phyloP scores from a whole-genome alignment of 2,888 invertebrate genomes.

The Polydesmus complanatus region DNA sequence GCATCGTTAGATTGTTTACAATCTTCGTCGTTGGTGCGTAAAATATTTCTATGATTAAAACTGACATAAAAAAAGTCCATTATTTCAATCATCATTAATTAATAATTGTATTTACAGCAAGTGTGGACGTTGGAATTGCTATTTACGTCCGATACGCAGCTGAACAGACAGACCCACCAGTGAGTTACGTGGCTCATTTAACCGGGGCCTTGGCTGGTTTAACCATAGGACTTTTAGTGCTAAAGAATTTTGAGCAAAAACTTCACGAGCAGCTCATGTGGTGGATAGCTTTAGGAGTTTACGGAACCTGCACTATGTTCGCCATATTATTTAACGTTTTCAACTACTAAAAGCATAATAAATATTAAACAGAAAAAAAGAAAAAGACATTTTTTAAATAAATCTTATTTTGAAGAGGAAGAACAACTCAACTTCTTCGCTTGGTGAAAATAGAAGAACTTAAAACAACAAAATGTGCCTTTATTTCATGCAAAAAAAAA shows the following conservation, averaged over 20 bases:
- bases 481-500: too few relatives aligned
- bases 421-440: too few relatives aligned
- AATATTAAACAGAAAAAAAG: too few relatives aligned
- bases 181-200: slow-evolving; percentile 90
- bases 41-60: not conserved
- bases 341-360: slow-evolving; percentile 36
- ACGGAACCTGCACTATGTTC: slow-evolving; percentile 82
- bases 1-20: slow-evolving; percentile 72
- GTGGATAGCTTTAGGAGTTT: slow-evolving; percentile 89
- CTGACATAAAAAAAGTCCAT: not conserved
- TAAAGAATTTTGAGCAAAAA: slow-evolving; percentile 90
- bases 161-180: slow-evolving; percentile 49
- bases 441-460: too few relatives aligned
- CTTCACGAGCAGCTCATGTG: slow-evolving; percentile 82
- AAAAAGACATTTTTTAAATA: not conserved
- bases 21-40: slow-evolving; percentile 76
- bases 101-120: too few relatives aligned
- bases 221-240: slow-evolving; percentile 79
- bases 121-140: slow-evolving; percentile 85
- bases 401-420: not conserved
- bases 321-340: slow-evolving; percentile 84
- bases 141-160: slow-evolving; percentile 78
- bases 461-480: too few relatives aligned
- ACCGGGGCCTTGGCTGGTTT: slow-evolving; percentile 88
- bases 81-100: too few relatives aligned